Base-by-base conservation (phyloP, 2,888 invertebrate species). In the Leptodirus hochenwartii region DNA sequence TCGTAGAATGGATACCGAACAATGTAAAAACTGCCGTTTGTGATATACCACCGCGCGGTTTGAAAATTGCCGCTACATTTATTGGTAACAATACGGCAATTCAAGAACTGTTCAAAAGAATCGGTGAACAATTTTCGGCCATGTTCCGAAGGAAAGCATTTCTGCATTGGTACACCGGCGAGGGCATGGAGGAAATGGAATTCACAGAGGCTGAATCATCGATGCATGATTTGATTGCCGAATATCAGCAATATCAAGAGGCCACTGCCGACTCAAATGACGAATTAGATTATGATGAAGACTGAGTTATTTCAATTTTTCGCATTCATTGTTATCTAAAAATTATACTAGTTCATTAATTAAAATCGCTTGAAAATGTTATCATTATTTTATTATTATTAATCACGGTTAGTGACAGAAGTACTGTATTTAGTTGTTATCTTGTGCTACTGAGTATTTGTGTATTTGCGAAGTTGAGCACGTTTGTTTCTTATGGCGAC, bases 231-330 rank as follows among this genome's bases (percentile, higher is more conserved):
- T 50, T 75, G 22, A 65, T 75, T 34, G 69, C 72, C 0, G 78
- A 78, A 47, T 79, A 78, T 55, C 77, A 78, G 45, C 76, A 77
- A 53, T 76, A 76, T 54, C 76, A 76, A 48, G 72, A 65, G 36
- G 66, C 67, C 15, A 59, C 61, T 10, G 62, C 61, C 25, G 66
- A 67, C n/a, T n/a, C n/a, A n/a, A n/a, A n/a, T n/a, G n/a, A n/a
- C n/a, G n/a, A n/a, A n/a, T n/a, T n/a, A n/a, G n/a, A n/a, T n/a
- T n/a, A n/a, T n/a, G n/a, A n/a, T n/a, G n/a, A n/a, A n/a, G n/a
- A n/a, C n/a, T n/a, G n/a, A n/a, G n/a, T n/a, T n/a, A n/a, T n/a
- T n/a, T n/a, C n/a, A n/a, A n/a, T n/a, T n/a, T n/a, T n/a, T n/a
- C n/a, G n/a, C n/a, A n/a, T n/a, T n/a, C n/a, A n/a, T n/a, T n/a